Percentiles rank a stretch among this genome's conserved stretches.
Evolutionary conservation across 2,797 vertebrate genomes (phyloP).

Genomic region (Ceryle rudis): DNA sequence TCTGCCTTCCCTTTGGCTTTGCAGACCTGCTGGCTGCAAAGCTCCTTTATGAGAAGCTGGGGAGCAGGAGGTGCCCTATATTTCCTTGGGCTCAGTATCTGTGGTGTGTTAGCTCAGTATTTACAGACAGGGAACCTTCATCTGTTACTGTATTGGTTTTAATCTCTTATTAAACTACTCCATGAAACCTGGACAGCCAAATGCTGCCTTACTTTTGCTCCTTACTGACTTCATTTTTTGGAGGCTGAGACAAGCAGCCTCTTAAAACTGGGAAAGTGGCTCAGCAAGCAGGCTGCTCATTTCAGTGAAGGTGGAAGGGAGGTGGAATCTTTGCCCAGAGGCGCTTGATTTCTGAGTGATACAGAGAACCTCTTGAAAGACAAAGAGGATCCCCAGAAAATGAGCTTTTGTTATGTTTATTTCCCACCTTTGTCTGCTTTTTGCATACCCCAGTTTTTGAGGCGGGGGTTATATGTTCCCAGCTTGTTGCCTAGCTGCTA

Average conservation of each 20-base stretch:
- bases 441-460: neutral
- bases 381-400: neutral
- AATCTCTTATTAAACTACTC: neutral
- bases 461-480: neutral
- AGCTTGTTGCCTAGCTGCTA: neutral
- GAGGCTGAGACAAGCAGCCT: neutral
- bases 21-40: neutral
- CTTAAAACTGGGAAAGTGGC: rapidly evolving
- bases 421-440: neutral
- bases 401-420: neutral
- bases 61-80: neutral
- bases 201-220: neutral
- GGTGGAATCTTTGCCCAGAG: neutral
- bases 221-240: neutral
- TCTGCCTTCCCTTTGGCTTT: neutral
- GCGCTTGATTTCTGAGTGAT: neutral
- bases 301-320: neutral
- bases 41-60: neutral
- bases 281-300: rapidly evolving
- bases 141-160: neutral
- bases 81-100: neutral
- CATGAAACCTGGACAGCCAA: neutral
- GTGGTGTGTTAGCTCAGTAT: neutral
- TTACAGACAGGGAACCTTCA: neutral
- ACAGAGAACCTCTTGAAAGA: neutral